These are phyloP conservation scores for Leucophora obtusa DNA, from an alignment of 2,888 invertebrate species.

Conservation along the genomic window DNA sequence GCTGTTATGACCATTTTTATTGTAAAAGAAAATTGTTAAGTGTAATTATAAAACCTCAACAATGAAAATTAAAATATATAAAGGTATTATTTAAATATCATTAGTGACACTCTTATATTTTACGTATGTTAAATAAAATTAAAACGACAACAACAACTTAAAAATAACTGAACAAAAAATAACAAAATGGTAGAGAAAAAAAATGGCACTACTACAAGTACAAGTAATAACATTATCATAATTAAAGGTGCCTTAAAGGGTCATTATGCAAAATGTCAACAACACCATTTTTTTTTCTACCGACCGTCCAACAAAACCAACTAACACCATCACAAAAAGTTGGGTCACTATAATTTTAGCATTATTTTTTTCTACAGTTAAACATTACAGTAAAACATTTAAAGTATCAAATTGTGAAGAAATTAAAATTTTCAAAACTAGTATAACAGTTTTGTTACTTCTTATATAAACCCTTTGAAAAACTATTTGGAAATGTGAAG, in stretches of 20 bases:
- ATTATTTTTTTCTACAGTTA: not conserved
- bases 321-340: not conserved
- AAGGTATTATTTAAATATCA: constrained; percentile 33
- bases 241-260: constrained; percentile 57
- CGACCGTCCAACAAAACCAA: not conserved
- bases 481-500: too few species aligned
- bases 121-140: constrained; percentile 22
- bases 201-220: constrained; percentile 7
- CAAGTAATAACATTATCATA: constrained; percentile 52
- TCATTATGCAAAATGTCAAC: constrained; percentile 60
- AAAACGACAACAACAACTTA: constrained; percentile 22
- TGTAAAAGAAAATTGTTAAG: constrained; percentile 35
- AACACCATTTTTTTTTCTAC: constrained; percentile 41
- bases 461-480: too few species aligned
- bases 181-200: not conserved
- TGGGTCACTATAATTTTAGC: not conserved
- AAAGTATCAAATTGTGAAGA: not conserved
- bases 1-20: too few species aligned
- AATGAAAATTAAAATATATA: constrained; percentile 8
- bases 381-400: too few species aligned
- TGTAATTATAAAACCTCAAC: constrained; percentile 33
- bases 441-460: too few species aligned
- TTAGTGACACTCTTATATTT: constrained; percentile 37
- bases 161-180: constrained; percentile 26
- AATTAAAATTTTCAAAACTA: too few species aligned